Conservation (phyloP, 2,888 invertebrate genomes). For the Mycalesis mineus region DNA sequence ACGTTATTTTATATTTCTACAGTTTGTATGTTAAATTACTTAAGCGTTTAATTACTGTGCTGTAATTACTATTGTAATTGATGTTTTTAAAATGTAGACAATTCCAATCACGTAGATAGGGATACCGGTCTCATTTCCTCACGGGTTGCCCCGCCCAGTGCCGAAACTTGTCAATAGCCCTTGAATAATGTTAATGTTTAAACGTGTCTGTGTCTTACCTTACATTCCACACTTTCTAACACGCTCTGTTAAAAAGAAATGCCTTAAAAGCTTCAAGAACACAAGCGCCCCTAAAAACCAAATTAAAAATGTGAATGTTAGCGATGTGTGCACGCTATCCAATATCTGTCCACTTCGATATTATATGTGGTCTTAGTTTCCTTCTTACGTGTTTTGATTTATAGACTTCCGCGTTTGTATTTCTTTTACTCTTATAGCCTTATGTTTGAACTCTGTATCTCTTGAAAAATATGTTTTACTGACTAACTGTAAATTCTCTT, state of each 20-base stretch:
- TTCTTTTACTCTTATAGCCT: conserved; percentile 49
- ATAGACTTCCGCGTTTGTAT: conserved; percentile 57
- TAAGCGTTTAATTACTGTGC: conserved; percentile 2
- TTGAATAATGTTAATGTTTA: conserved; percentile 46
- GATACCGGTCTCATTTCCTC: conserved; percentile 48
- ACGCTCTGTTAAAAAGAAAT: conserved; percentile 41
- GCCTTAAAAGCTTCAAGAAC: conserved; percentile 49
- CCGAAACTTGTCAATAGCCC: conserved; percentile 61
- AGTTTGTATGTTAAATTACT: no score
- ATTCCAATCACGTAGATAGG: conserved; percentile 59
- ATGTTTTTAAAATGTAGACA: conserved; percentile 67
- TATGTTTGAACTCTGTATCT: conserved; percentile 47
- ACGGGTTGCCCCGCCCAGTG: conserved; percentile 75
- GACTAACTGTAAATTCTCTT: conserved; percentile 10
- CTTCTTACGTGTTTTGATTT: conserved; percentile 51
- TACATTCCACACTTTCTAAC: conserved; percentile 61
- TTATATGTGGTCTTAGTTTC: conserved; percentile 75
- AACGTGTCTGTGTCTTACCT: conserved; percentile 56
- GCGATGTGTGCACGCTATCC: conserved; percentile 74
- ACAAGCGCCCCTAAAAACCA: conserved; percentile 50
- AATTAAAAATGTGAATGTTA: conserved; percentile 68
- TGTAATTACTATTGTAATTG: conserved; percentile 18
- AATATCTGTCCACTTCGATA: conserved; percentile 70
- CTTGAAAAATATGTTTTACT: conserved; percentile 1
- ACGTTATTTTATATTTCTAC: conserved; percentile 9